Evolutionary conservation across 2,113 vertebrate genomes (phyloP).

Genomic region (Sclerurus mexicanus): DNA sequence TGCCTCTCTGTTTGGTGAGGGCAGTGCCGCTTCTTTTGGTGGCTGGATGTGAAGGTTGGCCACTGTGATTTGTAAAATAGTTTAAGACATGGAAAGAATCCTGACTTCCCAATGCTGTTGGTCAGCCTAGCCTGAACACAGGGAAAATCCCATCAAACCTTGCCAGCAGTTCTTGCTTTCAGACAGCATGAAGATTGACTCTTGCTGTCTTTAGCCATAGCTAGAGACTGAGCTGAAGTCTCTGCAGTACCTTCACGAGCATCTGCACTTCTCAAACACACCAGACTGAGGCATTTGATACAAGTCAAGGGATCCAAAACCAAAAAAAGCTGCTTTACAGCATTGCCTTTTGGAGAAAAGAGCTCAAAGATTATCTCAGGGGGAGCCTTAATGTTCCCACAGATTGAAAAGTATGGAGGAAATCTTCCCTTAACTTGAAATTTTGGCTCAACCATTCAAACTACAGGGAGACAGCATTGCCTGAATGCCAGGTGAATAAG

Average conservation of each 20-base stretch:
- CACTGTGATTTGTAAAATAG: background rate
- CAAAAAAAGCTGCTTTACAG: background rate
- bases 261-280: background rate
- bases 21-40: background rate
- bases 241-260: background rate
- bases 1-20: background rate
- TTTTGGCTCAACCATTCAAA: background rate
- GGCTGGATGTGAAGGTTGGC: background rate
- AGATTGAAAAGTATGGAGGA: background rate
- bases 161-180: background rate
- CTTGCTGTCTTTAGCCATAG: background rate
- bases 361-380: background rate
- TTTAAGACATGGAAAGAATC: background rate
- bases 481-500: background rate
- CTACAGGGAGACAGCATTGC: background rate
- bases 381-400: background rate
- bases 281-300: background rate
- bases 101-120: rapidly evolving
- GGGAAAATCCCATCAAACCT: background rate
- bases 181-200: background rate
- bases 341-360: background rate
- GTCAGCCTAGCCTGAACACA: background rate
- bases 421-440: background rate
- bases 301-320: background rate
- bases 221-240: background rate